Percentiles rank a stretch among this genome's conserved stretches.
Conservation (phyloP, 2,888 invertebrate species). For the Parascotia fuliginaria region DNA sequence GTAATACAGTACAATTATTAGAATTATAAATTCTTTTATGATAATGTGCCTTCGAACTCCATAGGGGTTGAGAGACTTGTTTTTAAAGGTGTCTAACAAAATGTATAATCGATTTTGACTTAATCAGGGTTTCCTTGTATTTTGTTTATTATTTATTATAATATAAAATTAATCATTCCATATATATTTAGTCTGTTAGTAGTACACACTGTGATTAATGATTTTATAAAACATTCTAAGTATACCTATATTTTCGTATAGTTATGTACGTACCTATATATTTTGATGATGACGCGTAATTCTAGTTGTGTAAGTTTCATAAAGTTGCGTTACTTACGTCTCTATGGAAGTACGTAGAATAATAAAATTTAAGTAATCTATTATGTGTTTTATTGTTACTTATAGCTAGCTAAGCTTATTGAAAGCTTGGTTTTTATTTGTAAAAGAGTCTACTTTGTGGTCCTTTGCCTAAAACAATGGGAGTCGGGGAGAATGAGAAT, state of each 20-base stretch:
- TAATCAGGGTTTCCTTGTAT: conserved; percentile 50
- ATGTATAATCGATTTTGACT: conserved; percentile 41
- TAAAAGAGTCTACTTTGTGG: no score
- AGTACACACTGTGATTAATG: conserved; percentile 79
- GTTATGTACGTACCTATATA: conserved; percentile 55
- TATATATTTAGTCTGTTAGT: conserved; percentile 65
- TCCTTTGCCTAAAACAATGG: no score
- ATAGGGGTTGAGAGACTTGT: conserved; percentile 48
- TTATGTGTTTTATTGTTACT: conserved; percentile 20
- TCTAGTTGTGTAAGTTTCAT: conserved; percentile 74
- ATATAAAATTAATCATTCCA: conserved; percentile 73
- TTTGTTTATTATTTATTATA: conserved; percentile 56
- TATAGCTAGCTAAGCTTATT: neutral
- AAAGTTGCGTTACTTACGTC: conserved; percentile 53
- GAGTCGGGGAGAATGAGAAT: no score
- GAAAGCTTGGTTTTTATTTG: no score
- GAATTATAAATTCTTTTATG: conserved; percentile 53
- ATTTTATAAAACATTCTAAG: conserved; percentile 52
- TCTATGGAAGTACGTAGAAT: conserved; percentile 79
- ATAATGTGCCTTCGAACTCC: conserved; percentile 65
- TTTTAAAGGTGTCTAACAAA: conserved; percentile 56
- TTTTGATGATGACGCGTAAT: conserved; percentile 62
- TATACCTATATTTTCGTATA: conserved; percentile 67
- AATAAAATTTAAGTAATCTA: conserved; percentile 55
- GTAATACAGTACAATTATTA: conserved; percentile 61